These are phyloP conservation scores for Sebastolobus alascanus DNA, from an alignment of 2,797 vertebrate species.

Conservation along the genomic window DNA sequence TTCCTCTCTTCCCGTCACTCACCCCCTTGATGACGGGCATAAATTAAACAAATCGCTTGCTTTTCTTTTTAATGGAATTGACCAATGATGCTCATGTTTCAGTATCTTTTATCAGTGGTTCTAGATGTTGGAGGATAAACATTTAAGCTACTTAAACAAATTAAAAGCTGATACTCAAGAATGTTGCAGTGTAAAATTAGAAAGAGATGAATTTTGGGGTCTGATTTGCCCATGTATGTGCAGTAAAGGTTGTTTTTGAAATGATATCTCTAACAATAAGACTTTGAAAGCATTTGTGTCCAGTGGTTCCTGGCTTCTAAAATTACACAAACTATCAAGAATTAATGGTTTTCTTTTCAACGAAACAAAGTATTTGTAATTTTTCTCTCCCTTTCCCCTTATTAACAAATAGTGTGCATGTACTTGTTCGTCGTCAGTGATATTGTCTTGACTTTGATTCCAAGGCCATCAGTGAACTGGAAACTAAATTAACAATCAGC, in stretches of 20 bases:
- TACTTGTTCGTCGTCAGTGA: constrained; percentile 45
- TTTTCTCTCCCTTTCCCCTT: not conserved
- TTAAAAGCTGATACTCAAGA: constrained; percentile 63
- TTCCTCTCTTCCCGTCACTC: constrained; percentile 40
- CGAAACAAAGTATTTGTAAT: not conserved
- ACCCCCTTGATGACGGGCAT: constrained; percentile 29
- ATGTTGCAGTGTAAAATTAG: constrained; percentile 16
- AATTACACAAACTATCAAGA: not conserved
- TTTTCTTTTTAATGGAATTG: constrained; percentile 64
- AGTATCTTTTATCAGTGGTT: constrained; percentile 58
- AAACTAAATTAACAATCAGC: constrained; percentile 75
- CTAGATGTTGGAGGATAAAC: constrained; percentile 60
- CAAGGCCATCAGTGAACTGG: constrained; percentile 56
- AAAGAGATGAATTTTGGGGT: not conserved
- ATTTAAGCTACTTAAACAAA: constrained; percentile 70
- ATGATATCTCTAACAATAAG: not conserved
- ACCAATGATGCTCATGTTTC: constrained; percentile 68
- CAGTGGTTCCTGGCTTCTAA: not conserved
- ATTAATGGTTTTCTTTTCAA: not conserved
- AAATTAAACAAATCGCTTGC: constrained; percentile 61
- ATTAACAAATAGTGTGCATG: constrained; percentile 36
- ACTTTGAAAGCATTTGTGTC: not conserved
- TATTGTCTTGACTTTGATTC: constrained; percentile 73
- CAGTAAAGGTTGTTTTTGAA: not conserved
- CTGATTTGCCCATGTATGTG: not conserved